Base-by-base conservation (phyloP, 2,888 invertebrate genomes). In the Ophonus ardosiacus region DNA sequence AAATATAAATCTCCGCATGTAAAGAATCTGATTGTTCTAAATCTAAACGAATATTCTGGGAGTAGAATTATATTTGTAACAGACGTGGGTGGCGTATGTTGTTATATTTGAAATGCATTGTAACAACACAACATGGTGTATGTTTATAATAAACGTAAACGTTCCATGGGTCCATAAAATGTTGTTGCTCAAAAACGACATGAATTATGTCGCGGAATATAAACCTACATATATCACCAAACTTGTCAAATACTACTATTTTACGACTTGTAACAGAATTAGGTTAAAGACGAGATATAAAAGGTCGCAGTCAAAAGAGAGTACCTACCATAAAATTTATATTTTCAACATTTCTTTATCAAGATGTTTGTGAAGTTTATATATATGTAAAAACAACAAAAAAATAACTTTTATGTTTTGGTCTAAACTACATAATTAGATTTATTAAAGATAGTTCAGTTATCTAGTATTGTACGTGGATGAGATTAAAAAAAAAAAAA, bases 81-180 rank as follows among this genome's bases (percentile, higher is more conserved):
- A 13, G 31, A 38, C 40, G 68, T 71, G 68, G 68, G 68, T 71
- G 68, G 68, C 68, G 4, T 38, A 63, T 63, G 63, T 18, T 10
- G 17, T 21, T 71, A 38, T 71, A 38, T 71, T 38, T 71, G 31
- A 61, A 65, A 65, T 65, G 68, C 40, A 71, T 40, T 71, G 68
- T 15, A 71, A 71, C 68, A 15, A 71, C 15, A 18, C 6, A 71
- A 7, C n/a, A 40, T 10, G 15, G 15, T 38, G 38, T 40, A 71
- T 71, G 68, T 71, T 40, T 71, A 71, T 71, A 71, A 71, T 71
- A 71, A 71, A 71, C 31, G 68, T 38, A 71, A 71, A 71, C 40
- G 68, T n/a, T 38, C 68, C 17, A 71, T 71, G 38, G 38, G 18
- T 38, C 68, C 15, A 71, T 71, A 71, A 71, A 71, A 40, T 71